Conservation (phyloP, 1,140 invertebrate genomes). For the Drosophila parvula region DNA sequence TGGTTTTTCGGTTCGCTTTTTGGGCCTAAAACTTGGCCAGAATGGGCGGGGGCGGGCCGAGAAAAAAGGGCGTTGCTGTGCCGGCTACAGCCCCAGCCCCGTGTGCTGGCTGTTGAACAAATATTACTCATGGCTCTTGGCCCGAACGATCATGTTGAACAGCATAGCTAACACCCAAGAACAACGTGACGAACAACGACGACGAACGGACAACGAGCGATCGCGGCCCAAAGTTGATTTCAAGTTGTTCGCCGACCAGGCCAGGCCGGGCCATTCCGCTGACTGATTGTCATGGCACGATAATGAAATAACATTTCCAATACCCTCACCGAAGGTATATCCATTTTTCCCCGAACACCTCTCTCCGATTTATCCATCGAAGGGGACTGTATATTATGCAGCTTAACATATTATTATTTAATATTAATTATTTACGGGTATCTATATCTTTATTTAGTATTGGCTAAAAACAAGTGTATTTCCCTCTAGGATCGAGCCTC, state of each 20-base stretch:
- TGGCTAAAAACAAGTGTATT: background rate
- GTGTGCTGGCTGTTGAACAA: slow-evolving; percentile 60
- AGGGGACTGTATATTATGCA: too few species aligned
- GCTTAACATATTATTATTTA: too few species aligned
- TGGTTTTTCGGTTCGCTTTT: slow-evolving; percentile 8
- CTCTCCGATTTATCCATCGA: background rate
- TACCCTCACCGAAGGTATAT: slow-evolving; percentile 10
- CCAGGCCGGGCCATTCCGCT: slow-evolving; percentile 30
- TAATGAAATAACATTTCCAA: slow-evolving; percentile 69
- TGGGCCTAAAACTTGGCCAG: slow-evolving; percentile 4
- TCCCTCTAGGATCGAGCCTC: background rate
- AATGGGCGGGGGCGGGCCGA: slow-evolving; percentile 61
- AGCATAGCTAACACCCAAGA: slow-evolving; percentile 78
- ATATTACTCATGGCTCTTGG: slow-evolving; percentile 74
- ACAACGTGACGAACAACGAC: slow-evolving; percentile 70
- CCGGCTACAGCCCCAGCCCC: slow-evolving; percentile 23
- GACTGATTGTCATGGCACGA: slow-evolving; percentile 78
- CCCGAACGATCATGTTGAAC: slow-evolving; percentile 66
- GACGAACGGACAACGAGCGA: slow-evolving; percentile 14
- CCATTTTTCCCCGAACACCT: background rate
- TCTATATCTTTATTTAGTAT: too few species aligned
- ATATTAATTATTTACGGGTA: too few species aligned
- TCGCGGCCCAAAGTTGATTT: slow-evolving; percentile 46
- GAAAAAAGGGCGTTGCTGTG: slow-evolving; percentile 74
- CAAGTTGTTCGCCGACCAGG: slow-evolving; percentile 20